Base-by-base conservation (phyloP, 2,113 vertebrate species). In the Aythya baeri region DNA sequence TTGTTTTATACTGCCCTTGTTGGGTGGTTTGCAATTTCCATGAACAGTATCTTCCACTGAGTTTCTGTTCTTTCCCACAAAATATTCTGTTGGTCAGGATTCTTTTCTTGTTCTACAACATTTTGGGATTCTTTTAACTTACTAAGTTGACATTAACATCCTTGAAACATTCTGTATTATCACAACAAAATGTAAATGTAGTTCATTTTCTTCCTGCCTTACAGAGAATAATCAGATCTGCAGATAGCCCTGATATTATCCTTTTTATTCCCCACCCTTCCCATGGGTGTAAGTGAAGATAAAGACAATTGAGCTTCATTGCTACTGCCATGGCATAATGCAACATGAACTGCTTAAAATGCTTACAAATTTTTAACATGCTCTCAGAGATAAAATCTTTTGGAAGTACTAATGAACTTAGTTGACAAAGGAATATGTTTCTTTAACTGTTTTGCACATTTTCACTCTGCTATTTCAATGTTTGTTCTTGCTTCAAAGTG, bases 71-170 rank as follows among this genome's bases (percentile, higher is more conserved):
- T 58, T 93, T 77, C 36, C 27, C 32, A 13, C 11, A 16, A 54
- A 73, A 14, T 25, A 27, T 32, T 52, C n/a, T 59, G 16, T 61
- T 55, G 52, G 17, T 72, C 0, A 0, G 29, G 22, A 81, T 32
- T 67, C 31, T 50, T 89, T 82, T 61, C 63, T 75, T 57, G 10
- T 26, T 72, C 36, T 26, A 7, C 27, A 83, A 66, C 1, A 23
- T 67, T 86, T 18, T 46, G 9, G 7, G 44, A 71, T 61, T 87
- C 12, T 32, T 32, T 86, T 50, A 88, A 83, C 18, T 74, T 55
- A 46, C 0, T 55, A 65, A 44, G 83, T 17, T 84, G 11, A 57
- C 22, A 68, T 63, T 36, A 67, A 10, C 36, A 75, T 65, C 54
- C 21, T 65, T 43, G 16, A 83, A 73, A 66, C 2, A n/a, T 61